A percentile compares a stretch with the other conserved stretches of the same genome.
Conservation (phyloP, 2,888 invertebrate species). For the Tricholauxania praeusta region DNA sequence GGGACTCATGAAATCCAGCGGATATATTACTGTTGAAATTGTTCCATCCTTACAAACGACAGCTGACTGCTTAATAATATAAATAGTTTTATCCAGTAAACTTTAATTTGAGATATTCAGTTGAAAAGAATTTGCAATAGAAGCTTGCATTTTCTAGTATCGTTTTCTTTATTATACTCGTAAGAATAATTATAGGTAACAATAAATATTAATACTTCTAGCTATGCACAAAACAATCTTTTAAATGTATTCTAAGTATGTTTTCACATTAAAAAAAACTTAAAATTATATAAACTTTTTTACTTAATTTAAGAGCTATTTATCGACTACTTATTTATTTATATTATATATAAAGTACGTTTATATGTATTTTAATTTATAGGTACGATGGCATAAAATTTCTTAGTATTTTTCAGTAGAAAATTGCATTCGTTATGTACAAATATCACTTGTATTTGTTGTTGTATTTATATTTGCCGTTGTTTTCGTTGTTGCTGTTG, state of each 20-base stretch:
- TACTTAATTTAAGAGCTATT: constrained; percentile 21
- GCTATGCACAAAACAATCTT: constrained; percentile 33
- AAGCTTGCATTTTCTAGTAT: neutral
- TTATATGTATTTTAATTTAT: constrained; percentile 11
- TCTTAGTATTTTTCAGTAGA: constrained; percentile 33
- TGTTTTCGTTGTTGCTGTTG: constrained; percentile 38
- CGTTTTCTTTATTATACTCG: constrained; percentile 4
- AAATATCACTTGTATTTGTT: constrained; percentile 56
- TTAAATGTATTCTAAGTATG: neutral
- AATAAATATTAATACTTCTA: constrained; percentile 39
- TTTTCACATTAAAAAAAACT: neutral
- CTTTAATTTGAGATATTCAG: constrained; percentile 25
- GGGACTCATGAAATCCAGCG: too few species aligned
- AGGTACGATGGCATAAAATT: constrained; percentile 48
- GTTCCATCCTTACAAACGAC: too few species aligned
- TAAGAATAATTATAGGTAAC: neutral
- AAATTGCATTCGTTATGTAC: constrained; percentile 56
- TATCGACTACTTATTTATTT: constrained; percentile 19
- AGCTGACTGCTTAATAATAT: too few species aligned
- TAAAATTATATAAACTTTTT: constrained; percentile 23
- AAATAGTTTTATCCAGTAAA: too few species aligned
- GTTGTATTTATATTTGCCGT: constrained; percentile 32
- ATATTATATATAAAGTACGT: constrained; percentile 42
- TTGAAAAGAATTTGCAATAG: constrained; percentile 6
- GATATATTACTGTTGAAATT: too few species aligned